Evolutionary conservation across 2,797 vertebrate species (phyloP), one percentile per base, ranked within the genome.

Genomic region (Astyanax mexicanus): DNA sequence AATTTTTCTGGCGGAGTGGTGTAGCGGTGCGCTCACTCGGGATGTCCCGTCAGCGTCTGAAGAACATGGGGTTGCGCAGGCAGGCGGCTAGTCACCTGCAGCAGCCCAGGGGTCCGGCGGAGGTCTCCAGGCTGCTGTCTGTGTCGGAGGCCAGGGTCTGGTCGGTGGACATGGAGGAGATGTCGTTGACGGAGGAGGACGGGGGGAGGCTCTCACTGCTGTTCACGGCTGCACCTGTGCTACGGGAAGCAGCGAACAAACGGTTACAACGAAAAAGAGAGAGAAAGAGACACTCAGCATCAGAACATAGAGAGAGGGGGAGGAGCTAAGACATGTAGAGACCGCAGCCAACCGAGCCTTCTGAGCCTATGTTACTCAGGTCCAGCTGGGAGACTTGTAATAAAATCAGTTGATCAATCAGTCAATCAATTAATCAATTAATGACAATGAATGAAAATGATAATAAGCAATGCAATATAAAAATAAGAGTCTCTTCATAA

Each of bases 81-180:
- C 98, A 99, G 97, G 97, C 98, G 92, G 98, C 96, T 99, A 99
- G 98, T 99, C 98, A 99, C 98, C 98, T 99, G 97, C 98, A 99
- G 94, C 98, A 99, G 93, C 98, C 97, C 83, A 99, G 95, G 87
- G 98, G 96, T 94, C 98, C 98, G 29, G 96, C 94, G 77, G 98
- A 98, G 90, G 98, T 97, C 97, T 99, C 98, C 95, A 99, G 93
- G 94, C 98, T 99, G 96, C 98, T 98, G 94, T 99, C 97, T 45
- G 97, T 98, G 89, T 98, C 97, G 25, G 97, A 98, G 84, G 97
- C 96, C 93, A 99, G 80, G 6, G 97, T 99, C 88, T 98, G 97
- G 93, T 98, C 97, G 32, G 96, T 98, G 87, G 96, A 98, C 97
- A 99, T 98, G 91, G 97, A 98, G 52, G 96, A 99, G 90, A 99